Percentiles rank a stretch among this genome's conserved stretches.
phyloP scores from a whole-genome alignment of 2,888 invertebrate species.

The Sipha maydis region DNA sequence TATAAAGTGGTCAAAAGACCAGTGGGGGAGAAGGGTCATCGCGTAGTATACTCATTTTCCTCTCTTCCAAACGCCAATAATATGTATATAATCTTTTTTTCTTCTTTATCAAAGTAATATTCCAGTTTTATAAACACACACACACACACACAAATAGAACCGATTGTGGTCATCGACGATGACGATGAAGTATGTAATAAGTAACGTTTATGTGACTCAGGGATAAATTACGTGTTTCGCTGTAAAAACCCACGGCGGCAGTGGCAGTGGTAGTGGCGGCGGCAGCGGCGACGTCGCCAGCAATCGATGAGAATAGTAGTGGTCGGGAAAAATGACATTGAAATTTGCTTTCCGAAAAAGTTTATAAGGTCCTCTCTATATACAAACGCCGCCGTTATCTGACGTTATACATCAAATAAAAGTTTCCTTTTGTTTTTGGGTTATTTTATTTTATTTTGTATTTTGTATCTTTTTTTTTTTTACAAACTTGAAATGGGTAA shows the following conservation, averaged over 20 bases:
- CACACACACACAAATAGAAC: neutral
- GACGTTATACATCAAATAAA: conserved; percentile 50
- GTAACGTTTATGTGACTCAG: conserved; percentile 20
- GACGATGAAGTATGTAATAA: conserved; percentile 27
- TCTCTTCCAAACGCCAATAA: neutral
- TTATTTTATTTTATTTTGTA: conserved; percentile 13
- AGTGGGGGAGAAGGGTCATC: neutral
- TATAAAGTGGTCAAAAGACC: neutral
- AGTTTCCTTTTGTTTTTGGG: conserved; percentile 45
- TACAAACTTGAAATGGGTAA: conserved; percentile 52
- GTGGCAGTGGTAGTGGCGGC: neutral
- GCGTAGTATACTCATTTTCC: neutral
- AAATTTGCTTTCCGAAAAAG: conserved; percentile 52
- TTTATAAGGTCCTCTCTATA: conserved; percentile 38
- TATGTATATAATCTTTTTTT: neutral
- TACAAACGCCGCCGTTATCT: conserved; percentile 23
- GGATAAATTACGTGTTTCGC: conserved; percentile 25
- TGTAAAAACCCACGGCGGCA: conserved; percentile 11
- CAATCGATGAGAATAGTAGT: conserved; percentile 31
- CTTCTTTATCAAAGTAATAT: neutral
- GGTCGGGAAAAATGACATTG: conserved; percentile 46
- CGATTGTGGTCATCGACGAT: neutral
- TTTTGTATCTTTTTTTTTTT: conserved; percentile 23
- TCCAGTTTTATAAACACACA: conserved; percentile 6
- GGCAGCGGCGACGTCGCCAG: conserved; percentile 6